Conservation (phyloP, 2,797 vertebrate genomes). For the Schizothorax lantsangensis region DNA sequence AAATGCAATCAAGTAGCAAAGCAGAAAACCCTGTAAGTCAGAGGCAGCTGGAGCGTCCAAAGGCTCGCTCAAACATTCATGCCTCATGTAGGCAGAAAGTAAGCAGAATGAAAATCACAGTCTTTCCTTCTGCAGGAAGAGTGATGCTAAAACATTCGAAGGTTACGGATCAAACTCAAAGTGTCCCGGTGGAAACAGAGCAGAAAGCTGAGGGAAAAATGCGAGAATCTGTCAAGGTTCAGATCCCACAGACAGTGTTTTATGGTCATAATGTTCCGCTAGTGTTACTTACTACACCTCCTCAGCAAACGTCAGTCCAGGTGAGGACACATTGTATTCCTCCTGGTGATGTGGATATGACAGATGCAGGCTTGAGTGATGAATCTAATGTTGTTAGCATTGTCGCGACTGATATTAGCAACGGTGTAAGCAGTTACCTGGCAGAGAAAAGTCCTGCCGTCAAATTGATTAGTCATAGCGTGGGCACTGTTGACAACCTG, state of each 20-base stretch:
- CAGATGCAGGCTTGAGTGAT: neutral
- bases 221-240: slow-evolving; percentile 63
- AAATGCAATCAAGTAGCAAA: neutral
- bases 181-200: neutral
- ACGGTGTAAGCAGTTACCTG: neutral
- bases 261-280: slow-evolving; percentile 76
- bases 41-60: slow-evolving; percentile 54
- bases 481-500: neutral
- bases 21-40: slow-evolving; percentile 65
- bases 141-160: slow-evolving; percentile 46
- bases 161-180: neutral
- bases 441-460: neutral
- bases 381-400: slow-evolving; percentile 4
- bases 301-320: neutral
- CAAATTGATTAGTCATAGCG: neutral
- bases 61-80: neutral
- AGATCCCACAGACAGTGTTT: slow-evolving; percentile 77
- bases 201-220: neutral
- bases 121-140: slow-evolving; percentile 71
- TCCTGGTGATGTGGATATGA: neutral
- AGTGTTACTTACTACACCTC: slow-evolving; percentile 69
- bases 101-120: slow-evolving; percentile 77
- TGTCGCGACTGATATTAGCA: slow-evolving; percentile 1
- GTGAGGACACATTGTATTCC: too few species aligned
- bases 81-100: slow-evolving; percentile 57